Evolutionary conservation across 2,888 invertebrate species (phyloP), one percentile per base, ranked within the genome.

Genomic region (Yponomeuta sedellus): DNA sequence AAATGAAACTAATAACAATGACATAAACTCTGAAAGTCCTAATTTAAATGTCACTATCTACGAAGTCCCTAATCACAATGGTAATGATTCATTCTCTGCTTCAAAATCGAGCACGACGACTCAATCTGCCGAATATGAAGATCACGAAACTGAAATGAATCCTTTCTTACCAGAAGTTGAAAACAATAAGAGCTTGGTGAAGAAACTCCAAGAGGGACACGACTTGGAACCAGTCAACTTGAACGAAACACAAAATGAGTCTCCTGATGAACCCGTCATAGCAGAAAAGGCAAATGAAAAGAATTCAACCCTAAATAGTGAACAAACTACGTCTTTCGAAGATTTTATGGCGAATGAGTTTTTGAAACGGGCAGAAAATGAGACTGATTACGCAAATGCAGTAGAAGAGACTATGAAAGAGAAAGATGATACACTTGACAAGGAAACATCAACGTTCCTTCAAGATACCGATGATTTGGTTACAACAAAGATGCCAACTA

Each of bases 161-260:
- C 94, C 94, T 6, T 94, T 94, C 75, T 81, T 94, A 72, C 94
- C 94, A 10, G 94, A 94, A 75, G 86, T 92, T 20, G 94, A 94
- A 77, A 94, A 92, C 70, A 92, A 94, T 74, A 93, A 92, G 71
- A 91, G 89, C 16, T 85, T 93, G 44, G 91, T 93, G 1, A 92
- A 92, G 74, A 93, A 92, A 73, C 79, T 93, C n/a, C 92, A 92
- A 79, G 91, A 92, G 72, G 93, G 91, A 1, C 89, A 91, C 72
- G 91, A 92, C 70, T 73, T 92, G 65, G 91, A 91, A 69, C 83
- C 83, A 1, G 75, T 72, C 22, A 89, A 79, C 71, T 70, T 83
- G 70, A 91, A 87, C 69, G 89, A 85, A 74, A 91, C 83, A 65
- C 92, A 88, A 78, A 87, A 86, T 70, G 89, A 88, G 69, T 86